These are phyloP conservation scores for Enteromius argenteus DNA, from an alignment of 2,797 vertebrate species.

Conservation along the genomic window DNA sequence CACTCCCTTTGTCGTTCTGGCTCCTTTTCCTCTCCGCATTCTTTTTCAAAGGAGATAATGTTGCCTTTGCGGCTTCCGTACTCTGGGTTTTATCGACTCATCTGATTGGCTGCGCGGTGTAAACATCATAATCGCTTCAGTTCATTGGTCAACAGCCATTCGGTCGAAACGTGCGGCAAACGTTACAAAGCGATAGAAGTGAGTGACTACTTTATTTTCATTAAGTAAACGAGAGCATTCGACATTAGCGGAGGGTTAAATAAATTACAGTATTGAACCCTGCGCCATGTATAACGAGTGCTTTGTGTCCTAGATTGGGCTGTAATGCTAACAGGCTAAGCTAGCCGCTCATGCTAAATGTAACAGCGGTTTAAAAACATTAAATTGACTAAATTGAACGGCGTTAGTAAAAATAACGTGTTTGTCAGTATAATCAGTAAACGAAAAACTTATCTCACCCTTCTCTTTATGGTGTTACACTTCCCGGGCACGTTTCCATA, in stretches of 20 bases:
- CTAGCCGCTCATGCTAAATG: conserved; percentile 11
- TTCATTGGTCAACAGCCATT: conserved; percentile 27
- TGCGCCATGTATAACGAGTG: background rate
- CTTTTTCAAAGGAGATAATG: background rate
- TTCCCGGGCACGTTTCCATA: background rate
- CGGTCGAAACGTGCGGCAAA: conserved; percentile 37
- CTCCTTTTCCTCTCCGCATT: background rate
- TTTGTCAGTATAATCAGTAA: background rate
- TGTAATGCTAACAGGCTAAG: conserved; percentile 7
- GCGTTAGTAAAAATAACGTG: background rate
- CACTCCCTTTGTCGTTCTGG: background rate
- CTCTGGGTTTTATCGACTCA: background rate
- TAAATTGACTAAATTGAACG: background rate
- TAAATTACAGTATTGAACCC: background rate
- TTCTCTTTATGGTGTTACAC: background rate
- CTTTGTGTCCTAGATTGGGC: background rate
- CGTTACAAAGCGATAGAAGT: conserved; percentile 29
- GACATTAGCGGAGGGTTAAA: background rate
- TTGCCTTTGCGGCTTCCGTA: conserved; percentile 35
- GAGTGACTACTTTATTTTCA: background rate
- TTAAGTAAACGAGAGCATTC: background rate
- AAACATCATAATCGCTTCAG: background rate
- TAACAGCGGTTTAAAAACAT: too few species aligned
- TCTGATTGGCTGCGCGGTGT: conserved; percentile 43
- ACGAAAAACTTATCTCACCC: background rate